Conservation (phyloP, 1,140 invertebrate genomes). For the Leucophenga varia region DNA sequence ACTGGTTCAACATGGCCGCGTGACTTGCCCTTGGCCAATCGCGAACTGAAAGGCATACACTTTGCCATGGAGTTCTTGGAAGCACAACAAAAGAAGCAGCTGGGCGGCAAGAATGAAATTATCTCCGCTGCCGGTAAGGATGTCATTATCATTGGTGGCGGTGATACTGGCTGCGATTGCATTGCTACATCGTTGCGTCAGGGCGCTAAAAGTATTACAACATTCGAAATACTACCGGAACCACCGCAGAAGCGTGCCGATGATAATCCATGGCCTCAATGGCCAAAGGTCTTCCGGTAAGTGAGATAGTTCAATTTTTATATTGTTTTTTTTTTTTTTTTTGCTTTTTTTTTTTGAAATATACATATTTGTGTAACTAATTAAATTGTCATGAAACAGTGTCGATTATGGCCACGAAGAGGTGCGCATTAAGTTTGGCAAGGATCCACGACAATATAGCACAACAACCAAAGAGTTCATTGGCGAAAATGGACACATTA, state of each 20-base stretch:
- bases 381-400: slow-evolving; percentile 58
- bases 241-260: slow-evolving; percentile 76
- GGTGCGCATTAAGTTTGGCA: slow-evolving; percentile 86
- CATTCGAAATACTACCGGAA: slow-evolving; percentile 96
- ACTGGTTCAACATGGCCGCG: slow-evolving; percentile 96
- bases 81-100: slow-evolving; percentile 95
- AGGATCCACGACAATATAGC: slow-evolving; percentile 91
- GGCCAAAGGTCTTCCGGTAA: slow-evolving; percentile 86
- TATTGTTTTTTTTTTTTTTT: slow-evolving; percentile 4
- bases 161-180: slow-evolving; percentile 99
- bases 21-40: slow-evolving; percentile 83
- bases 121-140: slow-evolving; percentile 89
- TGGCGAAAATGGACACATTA: slow-evolving; percentile 85
- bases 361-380: slow-evolving; percentile 6
- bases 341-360: not conserved
- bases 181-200: slow-evolving; percentile 96
- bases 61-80: slow-evolving; percentile 98
- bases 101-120: slow-evolving; percentile 63
- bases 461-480: slow-evolving; percentile 95
- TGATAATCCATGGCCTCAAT: slow-evolving; percentile 98
- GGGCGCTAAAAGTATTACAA: slow-evolving; percentile 93
- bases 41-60: slow-evolving; percentile 84
- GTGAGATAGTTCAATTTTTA: not conserved
- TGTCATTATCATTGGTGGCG: slow-evolving; percentile 96
- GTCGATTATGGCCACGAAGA: slow-evolving; percentile 99